phyloP scores from a whole-genome alignment of 2,113 vertebrate species.

The Platycercus adscitus region DNA sequence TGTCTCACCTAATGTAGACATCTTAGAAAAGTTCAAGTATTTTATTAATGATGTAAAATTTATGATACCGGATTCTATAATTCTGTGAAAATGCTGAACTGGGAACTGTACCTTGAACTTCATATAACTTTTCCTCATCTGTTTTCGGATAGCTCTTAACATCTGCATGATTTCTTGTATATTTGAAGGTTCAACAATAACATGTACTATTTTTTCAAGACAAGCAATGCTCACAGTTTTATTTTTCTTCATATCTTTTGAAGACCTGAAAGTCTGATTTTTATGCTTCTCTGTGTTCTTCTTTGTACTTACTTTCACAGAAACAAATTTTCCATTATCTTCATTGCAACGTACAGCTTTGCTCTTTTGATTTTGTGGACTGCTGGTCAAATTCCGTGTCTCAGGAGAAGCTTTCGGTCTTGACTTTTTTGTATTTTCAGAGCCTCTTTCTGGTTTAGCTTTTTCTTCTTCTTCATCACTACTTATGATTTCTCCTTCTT shows the following conservation, averaged over 20 bases:
- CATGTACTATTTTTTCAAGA: constrained; percentile 80
- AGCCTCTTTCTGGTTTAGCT: constrained; percentile 58
- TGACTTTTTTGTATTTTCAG: constrained; percentile 45
- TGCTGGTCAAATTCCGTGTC: constrained; percentile 26
- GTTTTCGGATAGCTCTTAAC: constrained; percentile 82
- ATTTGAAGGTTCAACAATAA: constrained; percentile 76
- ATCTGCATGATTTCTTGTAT: constrained; percentile 89
- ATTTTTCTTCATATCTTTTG: constrained; percentile 59
- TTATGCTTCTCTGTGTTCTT: constrained; percentile 56
- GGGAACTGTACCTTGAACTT: constrained; percentile 94
- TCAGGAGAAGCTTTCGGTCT: constrained; percentile 59
- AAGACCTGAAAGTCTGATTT: constrained; percentile 42
- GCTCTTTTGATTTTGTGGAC: constrained; percentile 13
- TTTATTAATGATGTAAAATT: constrained; percentile 89
- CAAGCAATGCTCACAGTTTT: constrained; percentile 67
- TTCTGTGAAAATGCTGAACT: constrained; percentile 86
- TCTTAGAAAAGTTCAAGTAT: constrained; percentile 81
- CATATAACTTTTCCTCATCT: constrained; percentile 94
- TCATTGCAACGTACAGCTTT: constrained; percentile 37
- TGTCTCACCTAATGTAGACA: constrained; percentile 76
- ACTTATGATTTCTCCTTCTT: constrained; percentile 93
- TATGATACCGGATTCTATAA: constrained; percentile 88
- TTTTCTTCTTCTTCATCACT: constrained; percentile 75
- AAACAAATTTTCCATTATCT: constrained; percentile 48
- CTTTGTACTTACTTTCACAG: constrained; percentile 41